Evolutionary conservation across 2,113 vertebrate species (phyloP).

Genomic region (Pandion haliaetus): DNA sequence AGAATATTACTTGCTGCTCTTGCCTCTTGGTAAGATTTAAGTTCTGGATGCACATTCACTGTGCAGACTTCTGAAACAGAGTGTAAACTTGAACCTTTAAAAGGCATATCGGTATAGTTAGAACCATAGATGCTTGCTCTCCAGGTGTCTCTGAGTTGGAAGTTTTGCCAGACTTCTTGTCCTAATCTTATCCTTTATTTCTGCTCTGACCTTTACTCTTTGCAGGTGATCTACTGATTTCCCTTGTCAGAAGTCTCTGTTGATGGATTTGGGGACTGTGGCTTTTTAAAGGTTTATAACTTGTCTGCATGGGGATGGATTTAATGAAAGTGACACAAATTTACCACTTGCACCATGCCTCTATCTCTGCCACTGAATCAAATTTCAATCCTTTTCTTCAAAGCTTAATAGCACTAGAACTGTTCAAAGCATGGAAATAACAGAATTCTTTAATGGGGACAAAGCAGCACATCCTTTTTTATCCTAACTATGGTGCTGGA

Average conservation of each 20-base stretch:
- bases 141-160: background rate
- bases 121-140: background rate
- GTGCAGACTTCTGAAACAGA: background rate
- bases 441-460: background rate
- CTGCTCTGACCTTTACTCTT: background rate
- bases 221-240: background rate
- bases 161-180: background rate
- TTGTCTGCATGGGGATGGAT: background rate
- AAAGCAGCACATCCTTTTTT: background rate
- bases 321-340: background rate
- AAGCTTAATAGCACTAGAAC: background rate
- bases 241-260: background rate
- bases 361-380: background rate
- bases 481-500: background rate
- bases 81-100: background rate
- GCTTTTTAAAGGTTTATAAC: background rate
- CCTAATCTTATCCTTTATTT: background rate
- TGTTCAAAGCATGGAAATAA: background rate
- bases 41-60: background rate
- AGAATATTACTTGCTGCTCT: background rate
- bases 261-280: background rate
- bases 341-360: background rate
- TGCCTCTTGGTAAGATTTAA: background rate
- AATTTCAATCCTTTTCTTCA: background rate
- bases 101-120: background rate